phyloP scores from a whole-genome alignment of 2,113 vertebrate species.

The Caracal caracal region DNA sequence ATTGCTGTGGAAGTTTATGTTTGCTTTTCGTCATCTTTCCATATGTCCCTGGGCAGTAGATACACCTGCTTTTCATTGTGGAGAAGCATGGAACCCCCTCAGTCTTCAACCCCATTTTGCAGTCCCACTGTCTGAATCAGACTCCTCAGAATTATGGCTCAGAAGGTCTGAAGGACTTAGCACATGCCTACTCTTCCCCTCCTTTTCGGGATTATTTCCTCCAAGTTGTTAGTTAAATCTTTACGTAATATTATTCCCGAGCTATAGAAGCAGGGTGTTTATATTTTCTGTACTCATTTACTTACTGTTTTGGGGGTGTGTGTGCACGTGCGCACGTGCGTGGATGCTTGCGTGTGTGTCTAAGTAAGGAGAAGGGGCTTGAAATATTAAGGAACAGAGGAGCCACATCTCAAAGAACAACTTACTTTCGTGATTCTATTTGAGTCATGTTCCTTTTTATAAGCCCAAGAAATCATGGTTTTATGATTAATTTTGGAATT shows the following conservation, averaged over 20 bases:
- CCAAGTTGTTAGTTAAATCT: not conserved
- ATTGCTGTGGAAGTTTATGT: not conserved
- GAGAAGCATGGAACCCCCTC: not conserved
- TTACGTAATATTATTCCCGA: not conserved
- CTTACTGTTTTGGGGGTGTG: not conserved
- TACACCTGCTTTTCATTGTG: not conserved
- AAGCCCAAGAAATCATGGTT: slow-evolving; percentile 24
- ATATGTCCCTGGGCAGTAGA: not conserved
- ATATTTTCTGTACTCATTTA: not conserved
- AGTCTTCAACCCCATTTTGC: not conserved
- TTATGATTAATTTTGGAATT: slow-evolving; percentile 29
- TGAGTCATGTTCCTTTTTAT: not conserved
- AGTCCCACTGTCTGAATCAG: not conserved
- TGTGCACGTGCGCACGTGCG: not conserved
- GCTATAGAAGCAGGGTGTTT: not conserved
- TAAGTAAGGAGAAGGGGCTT: not conserved
- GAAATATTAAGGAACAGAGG: not conserved
- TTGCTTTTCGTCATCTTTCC: not conserved
- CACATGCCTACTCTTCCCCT: not conserved
- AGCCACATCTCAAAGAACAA: not conserved
- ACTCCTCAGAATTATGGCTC: not conserved
- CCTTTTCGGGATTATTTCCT: not conserved
- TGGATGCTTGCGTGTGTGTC: not conserved
- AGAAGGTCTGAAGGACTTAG: not conserved
- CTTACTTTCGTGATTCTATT: not conserved